Percentiles rank a stretch among this genome's conserved stretches.
phyloP scores from a whole-genome alignment of 1,140 invertebrate species.

The Ceratosolen fusciceps region DNA sequence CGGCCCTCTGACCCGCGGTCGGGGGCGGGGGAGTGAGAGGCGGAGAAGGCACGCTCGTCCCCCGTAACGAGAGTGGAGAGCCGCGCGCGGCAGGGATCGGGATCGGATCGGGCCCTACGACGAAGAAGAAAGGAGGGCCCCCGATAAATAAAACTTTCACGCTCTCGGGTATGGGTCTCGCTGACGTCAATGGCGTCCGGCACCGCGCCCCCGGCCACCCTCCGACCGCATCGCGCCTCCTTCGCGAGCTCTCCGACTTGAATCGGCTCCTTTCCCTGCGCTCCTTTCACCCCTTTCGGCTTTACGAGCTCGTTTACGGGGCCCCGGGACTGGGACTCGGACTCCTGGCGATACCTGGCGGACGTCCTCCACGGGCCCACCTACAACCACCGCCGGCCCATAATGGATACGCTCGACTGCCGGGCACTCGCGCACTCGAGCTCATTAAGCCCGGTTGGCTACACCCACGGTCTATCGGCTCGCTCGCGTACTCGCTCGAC shows the following conservation, averaged over 20 bases:
- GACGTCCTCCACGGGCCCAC: too few species aligned
- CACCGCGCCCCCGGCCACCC: constrained; percentile 21
- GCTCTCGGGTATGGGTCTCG: constrained; percentile 2
- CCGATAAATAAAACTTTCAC: constrained; percentile 8
- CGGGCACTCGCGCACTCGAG: neutral
- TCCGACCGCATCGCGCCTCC: constrained; percentile 28
- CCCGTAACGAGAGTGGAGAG: too few species aligned
- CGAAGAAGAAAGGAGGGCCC: neutral
- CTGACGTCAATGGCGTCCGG: constrained; percentile 34
- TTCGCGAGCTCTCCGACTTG: constrained; percentile 25
- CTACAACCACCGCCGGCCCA: neutral
- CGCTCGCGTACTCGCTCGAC: too few species aligned
- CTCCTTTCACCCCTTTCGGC: neutral
- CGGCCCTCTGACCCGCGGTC: too few species aligned
- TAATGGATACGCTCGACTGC: neutral
- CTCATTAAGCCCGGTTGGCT: too few species aligned
- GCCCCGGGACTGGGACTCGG: neutral
- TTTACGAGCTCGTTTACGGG: neutral
- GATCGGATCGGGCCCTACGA: too few species aligned
- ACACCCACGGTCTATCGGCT: too few species aligned
- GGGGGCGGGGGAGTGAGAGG: too few species aligned
- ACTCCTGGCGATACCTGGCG: too few species aligned
- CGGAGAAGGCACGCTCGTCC: too few species aligned
- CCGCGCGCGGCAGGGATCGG: too few species aligned
- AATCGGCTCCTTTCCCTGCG: neutral